Evolutionary conservation across 2,888 invertebrate genomes (phyloP).

Genomic region (Patella ulyssiponensis): DNA sequence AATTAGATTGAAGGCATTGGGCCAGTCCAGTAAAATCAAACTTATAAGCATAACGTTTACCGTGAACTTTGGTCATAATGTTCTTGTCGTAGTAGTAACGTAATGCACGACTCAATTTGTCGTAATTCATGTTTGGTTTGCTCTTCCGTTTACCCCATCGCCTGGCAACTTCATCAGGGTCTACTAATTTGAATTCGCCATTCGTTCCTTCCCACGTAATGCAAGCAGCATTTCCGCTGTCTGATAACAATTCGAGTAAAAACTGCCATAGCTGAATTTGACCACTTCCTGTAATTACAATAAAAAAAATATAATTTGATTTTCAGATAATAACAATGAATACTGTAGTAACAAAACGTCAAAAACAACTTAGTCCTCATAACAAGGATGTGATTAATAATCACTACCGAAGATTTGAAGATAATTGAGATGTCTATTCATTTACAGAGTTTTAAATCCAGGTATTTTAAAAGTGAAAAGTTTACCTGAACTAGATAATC

Average conservation of each 20-base stretch:
- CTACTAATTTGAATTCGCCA: slow-evolving; percentile 95
- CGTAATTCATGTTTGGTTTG: slow-evolving; percentile 98
- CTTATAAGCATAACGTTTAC: slow-evolving; percentile 95
- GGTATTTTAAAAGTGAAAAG: slow-evolving; percentile 14
- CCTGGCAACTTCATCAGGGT: slow-evolving; percentile 95
- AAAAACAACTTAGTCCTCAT: background rate
- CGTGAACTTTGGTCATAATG: slow-evolving; percentile 98
- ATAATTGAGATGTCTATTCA: too few relatives aligned
- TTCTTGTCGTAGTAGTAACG: slow-evolving; percentile 98
- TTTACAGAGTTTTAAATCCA: background rate
- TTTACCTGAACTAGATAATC: slow-evolving; percentile 94
- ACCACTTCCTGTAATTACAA: slow-evolving; percentile 76
- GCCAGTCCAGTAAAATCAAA: slow-evolving; percentile 96
- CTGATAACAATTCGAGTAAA: slow-evolving; percentile 93
- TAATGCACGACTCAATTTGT: slow-evolving; percentile 93
- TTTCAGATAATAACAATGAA: background rate
- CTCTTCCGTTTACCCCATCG: slow-evolving; percentile 96
- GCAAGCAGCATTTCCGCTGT: slow-evolving; percentile 88
- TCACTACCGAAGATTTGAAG: too few relatives aligned
- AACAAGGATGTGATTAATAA: too few relatives aligned
- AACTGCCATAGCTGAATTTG: slow-evolving; percentile 99
- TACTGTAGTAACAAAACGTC: background rate
- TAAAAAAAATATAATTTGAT: background rate
- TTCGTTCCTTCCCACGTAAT: slow-evolving; percentile 97
- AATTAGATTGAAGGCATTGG: slow-evolving; percentile 81